Evolutionary conservation across 2,797 vertebrate genomes (phyloP).

Genomic region (Neosilurus hyrtlii): DNA sequence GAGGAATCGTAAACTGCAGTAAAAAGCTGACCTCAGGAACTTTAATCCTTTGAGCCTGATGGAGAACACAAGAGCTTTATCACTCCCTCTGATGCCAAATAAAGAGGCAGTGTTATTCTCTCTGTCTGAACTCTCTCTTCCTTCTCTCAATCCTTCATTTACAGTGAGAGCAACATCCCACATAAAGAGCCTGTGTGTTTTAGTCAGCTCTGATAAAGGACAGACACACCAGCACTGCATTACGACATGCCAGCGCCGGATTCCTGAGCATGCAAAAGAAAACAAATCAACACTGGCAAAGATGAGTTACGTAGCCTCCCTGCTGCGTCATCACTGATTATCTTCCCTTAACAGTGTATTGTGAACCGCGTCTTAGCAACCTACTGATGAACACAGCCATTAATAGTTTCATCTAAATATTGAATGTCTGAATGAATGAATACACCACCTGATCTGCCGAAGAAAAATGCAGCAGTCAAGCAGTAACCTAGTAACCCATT

Average conservation of each 20-base stretch:
- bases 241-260: too few relatives aligned
- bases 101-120: constrained; percentile 26
- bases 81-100: background rate
- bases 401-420: background rate
- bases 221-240: background rate
- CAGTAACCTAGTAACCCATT: too few relatives aligned
- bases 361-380: background rate
- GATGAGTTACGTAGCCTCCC: too few relatives aligned
- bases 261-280: background rate
- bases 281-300: too few relatives aligned
- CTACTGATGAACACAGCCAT: background rate
- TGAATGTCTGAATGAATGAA: background rate
- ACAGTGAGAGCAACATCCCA: constrained; percentile 1
- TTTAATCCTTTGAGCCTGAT: too few relatives aligned
- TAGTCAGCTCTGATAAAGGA: background rate
- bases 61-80: constrained; percentile 18
- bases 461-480: too few relatives aligned
- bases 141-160: constrained; percentile 7
- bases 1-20: background rate
- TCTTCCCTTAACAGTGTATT: background rate
- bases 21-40: background rate
- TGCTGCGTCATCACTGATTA: fast-evolving
- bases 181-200: constrained; percentile 26
- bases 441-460: background rate
- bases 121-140: background rate